Conservation (phyloP, 2,888 invertebrate genomes). For the Ichneumoninae sp. region DNA sequence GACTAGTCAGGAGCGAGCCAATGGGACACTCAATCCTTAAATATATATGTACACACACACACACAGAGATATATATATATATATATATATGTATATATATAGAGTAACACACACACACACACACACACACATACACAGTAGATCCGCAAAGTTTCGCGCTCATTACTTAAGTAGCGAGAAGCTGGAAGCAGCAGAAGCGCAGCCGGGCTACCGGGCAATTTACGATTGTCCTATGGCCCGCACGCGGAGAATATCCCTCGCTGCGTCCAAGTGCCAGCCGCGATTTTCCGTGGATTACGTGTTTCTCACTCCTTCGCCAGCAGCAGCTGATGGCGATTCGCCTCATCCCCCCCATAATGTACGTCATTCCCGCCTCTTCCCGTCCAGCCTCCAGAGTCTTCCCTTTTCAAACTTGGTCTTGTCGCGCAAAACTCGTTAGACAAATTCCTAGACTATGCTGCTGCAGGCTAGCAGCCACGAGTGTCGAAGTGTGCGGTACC, state of each 20-base stretch:
- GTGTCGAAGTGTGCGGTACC: constrained; percentile 2
- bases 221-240: constrained; percentile 71
- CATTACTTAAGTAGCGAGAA: constrained; percentile 77
- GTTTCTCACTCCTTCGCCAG: constrained; percentile 46
- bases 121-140: constrained; percentile 2
- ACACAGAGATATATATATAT: neutral
- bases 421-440: constrained; percentile 63
- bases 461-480: neutral
- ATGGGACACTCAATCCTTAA: constrained; percentile 12
- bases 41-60: neutral
- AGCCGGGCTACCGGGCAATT: constrained; percentile 68
- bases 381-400: constrained; percentile 4
- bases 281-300: constrained; percentile 68
- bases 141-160: constrained; percentile 72
- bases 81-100: constrained; percentile 7
- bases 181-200: constrained; percentile 45
- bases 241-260: constrained; percentile 23
- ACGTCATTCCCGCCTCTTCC: constrained; percentile 41
- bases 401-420: constrained; percentile 47
- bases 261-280: constrained; percentile 31
- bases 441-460: constrained; percentile 61
- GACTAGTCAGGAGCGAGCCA: constrained; percentile 28
- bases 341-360: constrained; percentile 45
- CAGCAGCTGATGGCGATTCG: constrained; percentile 60
- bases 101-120: constrained; percentile 5